These are phyloP conservation scores for Lissonota sp. DNA, from an alignment of 2,888 invertebrate species.

Conservation along the genomic window DNA sequence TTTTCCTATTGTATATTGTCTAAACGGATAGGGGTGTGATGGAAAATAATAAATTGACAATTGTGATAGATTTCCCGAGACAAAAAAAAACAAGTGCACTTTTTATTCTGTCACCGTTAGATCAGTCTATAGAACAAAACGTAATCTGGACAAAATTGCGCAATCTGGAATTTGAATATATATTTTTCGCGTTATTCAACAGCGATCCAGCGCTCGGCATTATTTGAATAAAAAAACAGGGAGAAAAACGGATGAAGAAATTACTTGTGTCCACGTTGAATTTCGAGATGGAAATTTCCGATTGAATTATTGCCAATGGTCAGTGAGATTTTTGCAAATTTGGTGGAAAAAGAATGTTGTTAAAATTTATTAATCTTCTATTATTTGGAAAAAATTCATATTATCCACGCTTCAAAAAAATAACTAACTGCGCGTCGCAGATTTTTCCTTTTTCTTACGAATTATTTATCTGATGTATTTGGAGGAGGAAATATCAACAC, in stretches of 20 bases:
- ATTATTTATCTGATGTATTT: no score
- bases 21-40: no score
- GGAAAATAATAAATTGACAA: no score
- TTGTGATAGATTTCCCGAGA: background rate
- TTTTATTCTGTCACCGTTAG: background rate
- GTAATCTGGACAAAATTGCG: constrained; percentile 44
- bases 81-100: constrained; percentile 19
- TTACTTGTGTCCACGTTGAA: constrained; percentile 22
- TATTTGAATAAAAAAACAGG: constrained; percentile 19
- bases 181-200: constrained; percentile 39
- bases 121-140: constrained; percentile 32
- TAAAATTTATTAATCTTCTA: no score
- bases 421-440: no score
- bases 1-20: no score
- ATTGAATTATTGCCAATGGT: no score
- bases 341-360: no score
- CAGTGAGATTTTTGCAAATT: constrained; percentile 19
- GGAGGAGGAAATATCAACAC: background rate
- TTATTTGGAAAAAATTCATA: no score
- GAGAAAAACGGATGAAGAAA: constrained; percentile 5
- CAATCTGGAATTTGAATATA: constrained; percentile 56
- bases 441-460: no score
- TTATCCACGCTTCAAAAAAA: no score
- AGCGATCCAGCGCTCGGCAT: constrained; percentile 20
- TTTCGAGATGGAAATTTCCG: no score